Evolutionary conservation across 2,797 vertebrate species (phyloP).

Genomic region (Myripristis murdjan): DNA sequence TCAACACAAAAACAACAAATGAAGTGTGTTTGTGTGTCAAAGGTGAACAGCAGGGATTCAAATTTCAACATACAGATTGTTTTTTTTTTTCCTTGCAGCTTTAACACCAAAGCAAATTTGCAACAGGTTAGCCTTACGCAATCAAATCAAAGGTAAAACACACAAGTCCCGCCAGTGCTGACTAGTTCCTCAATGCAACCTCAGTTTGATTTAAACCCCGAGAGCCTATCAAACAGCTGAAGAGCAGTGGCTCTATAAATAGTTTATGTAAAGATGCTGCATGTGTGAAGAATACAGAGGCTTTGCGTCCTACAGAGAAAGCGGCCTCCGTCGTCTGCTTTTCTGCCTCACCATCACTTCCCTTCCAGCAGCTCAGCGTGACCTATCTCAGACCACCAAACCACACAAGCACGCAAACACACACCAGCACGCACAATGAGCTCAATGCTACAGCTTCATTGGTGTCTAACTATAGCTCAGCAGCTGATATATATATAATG

Average conservation of each 20-base stretch:
- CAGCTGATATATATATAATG: background rate
- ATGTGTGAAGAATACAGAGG: conserved; percentile 58
- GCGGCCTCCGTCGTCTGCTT: conserved; percentile 62
- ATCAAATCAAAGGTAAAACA: background rate
- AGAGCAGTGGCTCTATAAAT: conserved; percentile 43
- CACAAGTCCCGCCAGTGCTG: background rate
- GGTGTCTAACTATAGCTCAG: background rate
- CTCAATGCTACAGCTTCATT: background rate
- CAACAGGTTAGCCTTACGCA: conserved; percentile 16
- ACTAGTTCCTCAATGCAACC: conserved; percentile 1
- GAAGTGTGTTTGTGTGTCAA: background rate
- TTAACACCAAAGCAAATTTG: background rate
- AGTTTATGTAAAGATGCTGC: conserved; percentile 50
- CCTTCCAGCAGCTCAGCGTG: conserved; percentile 58
- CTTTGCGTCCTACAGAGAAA: conserved; percentile 61
- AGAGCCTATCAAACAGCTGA: conserved; percentile 13
- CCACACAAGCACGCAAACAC: background rate
- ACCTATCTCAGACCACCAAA: conserved; percentile 40
- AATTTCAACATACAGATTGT: too few relatives aligned
- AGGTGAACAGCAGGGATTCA: background rate
- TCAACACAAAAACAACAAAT: too few relatives aligned
- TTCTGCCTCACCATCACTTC: conserved; percentile 74
- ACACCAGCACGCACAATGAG: conserved; percentile 1
- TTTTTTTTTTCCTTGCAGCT: background rate
- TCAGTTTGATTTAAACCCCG: background rate